Base-by-base conservation (phyloP, 2,797 vertebrate species). In the Hoplostethus atlanticus region DNA sequence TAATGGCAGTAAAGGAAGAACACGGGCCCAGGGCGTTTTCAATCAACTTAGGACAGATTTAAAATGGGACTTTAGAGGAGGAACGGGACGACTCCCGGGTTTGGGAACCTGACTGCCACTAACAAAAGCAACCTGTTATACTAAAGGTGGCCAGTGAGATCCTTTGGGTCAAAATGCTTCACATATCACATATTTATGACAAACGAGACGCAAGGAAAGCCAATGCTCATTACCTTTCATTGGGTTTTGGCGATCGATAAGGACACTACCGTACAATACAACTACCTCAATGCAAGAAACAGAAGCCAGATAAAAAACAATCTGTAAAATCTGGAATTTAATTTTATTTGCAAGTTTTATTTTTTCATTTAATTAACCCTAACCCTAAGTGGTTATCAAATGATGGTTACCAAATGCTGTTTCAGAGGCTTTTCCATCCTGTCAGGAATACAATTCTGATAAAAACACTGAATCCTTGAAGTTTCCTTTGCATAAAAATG, bases 41-140 rank as follows among this genome's bases (percentile, higher is more conserved):
- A 84, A 90, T 86, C 47, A 73, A 69, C 64, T 86, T 79, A 80
- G 76, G 63, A 48, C 21, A 62, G 34, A 63, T 76, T 68, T 59
- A 53, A 87, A 83, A 82, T 69, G 59, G 51, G 55, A 65, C 67
- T 72, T 68, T 36, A n/a, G n/a, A 70, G 70, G 64, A 65, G 53
- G 60, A 73, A 44, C 40, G n/a, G 12, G 48, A 71, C 70, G 59
- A 80, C 36, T 69, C 31, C 28, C 65, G 59, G 31, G 34, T 38
- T 61, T 30, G 50, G 70, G 31, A 77, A 59, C 67, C n/a, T 4
- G 31, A 68, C 57, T 61, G 62, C 70, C 52, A 30, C 46, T 47
- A 34, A 60, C 34, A 72, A 52, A 72, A 73, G 16, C 10, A 65
- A 68, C 75, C 42, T 64, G 31, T 2, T 72, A 65, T 40, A 64